Percentiles rank a stretch among this genome's conserved stretches.
Conservation (phyloP, 64 coral and sea anemone species). For the Pachyseris speciosa region DNA sequence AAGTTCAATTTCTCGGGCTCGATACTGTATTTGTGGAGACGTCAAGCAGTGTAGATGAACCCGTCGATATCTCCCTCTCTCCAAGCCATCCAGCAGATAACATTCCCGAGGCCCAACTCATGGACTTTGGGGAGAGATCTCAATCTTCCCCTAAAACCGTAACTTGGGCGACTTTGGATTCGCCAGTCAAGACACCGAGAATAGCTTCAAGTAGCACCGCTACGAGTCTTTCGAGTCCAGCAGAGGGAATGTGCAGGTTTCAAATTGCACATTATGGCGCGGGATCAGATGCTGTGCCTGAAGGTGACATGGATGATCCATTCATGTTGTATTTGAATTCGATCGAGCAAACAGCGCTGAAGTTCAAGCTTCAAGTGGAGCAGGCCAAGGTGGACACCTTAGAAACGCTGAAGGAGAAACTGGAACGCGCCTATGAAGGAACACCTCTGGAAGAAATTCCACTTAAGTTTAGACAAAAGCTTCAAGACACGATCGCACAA, state of each 20-base stretch:
- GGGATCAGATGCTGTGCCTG: background rate
- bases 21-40: slow-evolving; percentile 48
- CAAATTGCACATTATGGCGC: slow-evolving; percentile 18
- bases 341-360: slow-evolving; percentile 90
- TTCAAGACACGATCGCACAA: slow-evolving; percentile 87
- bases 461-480: slow-evolving; percentile 75
- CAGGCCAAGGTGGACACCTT: slow-evolving; percentile 91
- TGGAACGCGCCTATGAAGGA: slow-evolving; percentile 88
- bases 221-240: background rate
- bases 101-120: background rate
- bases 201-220: background rate
- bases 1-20: slow-evolving; percentile 77
- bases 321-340: slow-evolving; percentile 94
- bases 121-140: background rate
- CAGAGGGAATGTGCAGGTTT: background rate
- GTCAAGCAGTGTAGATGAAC: background rate
- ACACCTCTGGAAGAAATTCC: slow-evolving; percentile 89
- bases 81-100: background rate
- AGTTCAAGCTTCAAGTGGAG: slow-evolving; percentile 93
- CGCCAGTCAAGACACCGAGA: background rate
- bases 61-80: background rate
- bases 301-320: slow-evolving; percentile 74
- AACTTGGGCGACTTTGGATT: slow-evolving; percentile 67
- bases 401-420: slow-evolving; percentile 73
- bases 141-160: slow-evolving; percentile 49